Evolutionary conservation across 2,888 invertebrate genomes (phyloP).

Genomic region (Tubulanus polymorphus): DNA sequence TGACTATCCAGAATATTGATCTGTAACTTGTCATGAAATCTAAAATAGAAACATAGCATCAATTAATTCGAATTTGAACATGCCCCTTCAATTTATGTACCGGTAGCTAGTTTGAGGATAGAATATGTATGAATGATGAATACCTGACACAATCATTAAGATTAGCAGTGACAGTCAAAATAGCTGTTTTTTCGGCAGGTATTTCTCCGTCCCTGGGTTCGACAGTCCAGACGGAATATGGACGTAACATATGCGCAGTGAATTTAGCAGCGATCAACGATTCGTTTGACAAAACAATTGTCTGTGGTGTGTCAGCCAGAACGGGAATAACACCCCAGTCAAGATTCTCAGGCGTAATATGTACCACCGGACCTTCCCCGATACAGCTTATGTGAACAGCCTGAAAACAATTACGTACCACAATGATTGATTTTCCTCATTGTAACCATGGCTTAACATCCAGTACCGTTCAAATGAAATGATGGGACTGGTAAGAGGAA

Average conservation of each 20-base stretch:
- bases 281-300: constrained; percentile 63
- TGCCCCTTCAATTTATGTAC: no score
- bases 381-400: constrained; percentile 53
- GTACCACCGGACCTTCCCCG: constrained; percentile 64
- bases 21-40: constrained; percentile 52
- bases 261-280: constrained; percentile 66
- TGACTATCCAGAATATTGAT: constrained; percentile 54
- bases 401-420: constrained; percentile 24
- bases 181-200: constrained; percentile 41
- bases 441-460: no score
- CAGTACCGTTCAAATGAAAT: no score
- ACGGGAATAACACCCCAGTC: constrained; percentile 65
- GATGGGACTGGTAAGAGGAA: no score
- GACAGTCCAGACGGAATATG: constrained; percentile 47
- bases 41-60: constrained; percentile 18
- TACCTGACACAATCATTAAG: constrained; percentile 50
- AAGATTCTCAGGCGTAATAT: constrained; percentile 60
- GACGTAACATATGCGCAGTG: constrained; percentile 56
- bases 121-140: neutral
- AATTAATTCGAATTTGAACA: no score
- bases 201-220: constrained; percentile 46
- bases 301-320: constrained; percentile 57
- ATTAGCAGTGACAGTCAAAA: constrained; percentile 43
- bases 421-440: neutral
- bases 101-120: no score